Percentiles rank a stretch among this genome's conserved stretches.
phyloP scores from a whole-genome alignment of 2,888 invertebrate genomes.

The Camponotus fellah region DNA sequence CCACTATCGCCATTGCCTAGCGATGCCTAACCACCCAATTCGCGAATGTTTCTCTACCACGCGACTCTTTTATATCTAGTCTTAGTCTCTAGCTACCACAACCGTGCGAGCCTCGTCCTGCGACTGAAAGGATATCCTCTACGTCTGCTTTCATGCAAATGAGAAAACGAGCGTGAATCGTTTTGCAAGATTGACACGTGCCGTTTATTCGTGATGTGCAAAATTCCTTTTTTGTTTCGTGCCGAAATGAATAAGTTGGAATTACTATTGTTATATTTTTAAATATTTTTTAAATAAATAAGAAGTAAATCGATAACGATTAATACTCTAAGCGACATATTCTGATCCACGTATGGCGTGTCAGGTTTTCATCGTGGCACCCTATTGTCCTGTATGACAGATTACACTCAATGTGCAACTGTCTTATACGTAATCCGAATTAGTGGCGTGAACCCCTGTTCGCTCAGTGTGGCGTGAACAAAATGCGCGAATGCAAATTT shows the following conservation, averaged over 20 bases:
- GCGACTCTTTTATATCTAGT: slow-evolving; percentile 81
- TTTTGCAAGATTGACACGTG: slow-evolving; percentile 45
- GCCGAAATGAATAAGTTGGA: neutral
- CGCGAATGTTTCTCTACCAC: slow-evolving; percentile 84
- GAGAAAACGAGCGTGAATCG: slow-evolving; percentile 57
- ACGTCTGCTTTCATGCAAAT: slow-evolving; percentile 60
- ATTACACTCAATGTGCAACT: slow-evolving; percentile 64
- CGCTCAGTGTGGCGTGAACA: slow-evolving; percentile 72
- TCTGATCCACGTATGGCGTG: neutral
- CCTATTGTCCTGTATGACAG: slow-evolving; percentile 59
- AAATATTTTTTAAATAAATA: neutral
- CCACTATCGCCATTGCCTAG: slow-evolving; percentile 84
- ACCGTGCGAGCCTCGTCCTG: slow-evolving; percentile 53
- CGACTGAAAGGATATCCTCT: slow-evolving; percentile 63
- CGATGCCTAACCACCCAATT: slow-evolving; percentile 82
- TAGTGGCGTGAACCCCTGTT: slow-evolving; percentile 65
- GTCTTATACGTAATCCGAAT: slow-evolving; percentile 71
- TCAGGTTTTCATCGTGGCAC: neutral
- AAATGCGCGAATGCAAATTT: slow-evolving; percentile 83
- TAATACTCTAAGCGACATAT: neutral
- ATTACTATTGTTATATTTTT: neutral
- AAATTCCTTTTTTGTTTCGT: neutral
- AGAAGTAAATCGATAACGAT: neutral
- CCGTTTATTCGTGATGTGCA: slow-evolving; percentile 2
- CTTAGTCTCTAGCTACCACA: slow-evolving; percentile 53